Evolutionary conservation across 2,888 invertebrate genomes (phyloP).

Genomic region (Dasysyrphus tricinctus): DNA sequence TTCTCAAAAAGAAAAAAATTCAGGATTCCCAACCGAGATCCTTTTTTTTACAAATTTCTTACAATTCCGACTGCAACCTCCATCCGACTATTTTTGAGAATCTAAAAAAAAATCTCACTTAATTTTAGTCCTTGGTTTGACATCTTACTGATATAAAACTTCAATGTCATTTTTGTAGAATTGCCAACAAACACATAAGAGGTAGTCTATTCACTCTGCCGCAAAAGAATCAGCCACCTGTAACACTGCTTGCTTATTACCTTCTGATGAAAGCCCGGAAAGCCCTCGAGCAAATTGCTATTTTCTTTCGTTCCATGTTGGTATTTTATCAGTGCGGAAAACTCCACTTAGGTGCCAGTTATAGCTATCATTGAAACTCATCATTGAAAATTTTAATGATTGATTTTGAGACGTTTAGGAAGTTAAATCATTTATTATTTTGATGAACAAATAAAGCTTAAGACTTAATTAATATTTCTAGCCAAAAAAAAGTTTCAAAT

Average conservation of each 20-base stretch:
- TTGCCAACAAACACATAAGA: constrained; percentile 5
- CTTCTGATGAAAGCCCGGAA: constrained; percentile 29
- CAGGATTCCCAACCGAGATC: not conserved
- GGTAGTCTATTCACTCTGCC: constrained; percentile 5
- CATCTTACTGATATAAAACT: constrained; percentile 25
- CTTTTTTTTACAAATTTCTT: not conserved
- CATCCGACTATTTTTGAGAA: not conserved
- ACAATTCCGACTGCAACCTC: constrained; percentile 9
- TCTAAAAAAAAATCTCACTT: constrained; percentile 2
- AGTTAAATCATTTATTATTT: no score
- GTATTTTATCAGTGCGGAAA: constrained; percentile 24
- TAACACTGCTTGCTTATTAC: constrained; percentile 27
- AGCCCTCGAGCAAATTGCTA: constrained; percentile 36
- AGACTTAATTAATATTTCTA: no score
- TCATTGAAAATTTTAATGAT: no score
- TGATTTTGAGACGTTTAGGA: no score
- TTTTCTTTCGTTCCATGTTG: constrained; percentile 31
- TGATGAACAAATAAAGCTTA: no score
- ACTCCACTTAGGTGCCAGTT: no score
- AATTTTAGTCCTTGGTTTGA: constrained; percentile 11
- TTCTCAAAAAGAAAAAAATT: not conserved
- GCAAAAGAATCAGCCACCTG: constrained; percentile 41
- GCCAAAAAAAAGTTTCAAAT: no score
- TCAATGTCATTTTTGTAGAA: constrained; percentile 28
- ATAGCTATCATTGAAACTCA: no score